Percentiles rank a stretch among this genome's conserved stretches.
Conservation (phyloP, 2,888 invertebrate genomes). For the Ypsolopha sequella region DNA sequence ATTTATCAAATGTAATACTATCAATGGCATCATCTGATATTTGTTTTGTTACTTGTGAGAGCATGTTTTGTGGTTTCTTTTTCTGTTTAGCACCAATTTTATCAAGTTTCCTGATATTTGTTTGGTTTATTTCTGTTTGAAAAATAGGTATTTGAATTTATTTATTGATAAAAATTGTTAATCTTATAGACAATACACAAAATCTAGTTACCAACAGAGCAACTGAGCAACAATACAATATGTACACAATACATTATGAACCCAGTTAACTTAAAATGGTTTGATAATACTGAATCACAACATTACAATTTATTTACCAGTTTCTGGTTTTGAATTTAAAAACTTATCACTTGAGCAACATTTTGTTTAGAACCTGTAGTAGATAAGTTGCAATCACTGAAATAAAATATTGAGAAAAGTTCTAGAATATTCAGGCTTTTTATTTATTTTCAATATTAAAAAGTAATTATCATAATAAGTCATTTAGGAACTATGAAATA, state of each 20-base stretch:
- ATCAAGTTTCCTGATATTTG: constrained; percentile 26
- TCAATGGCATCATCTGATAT: constrained; percentile 43
- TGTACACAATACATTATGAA: no score
- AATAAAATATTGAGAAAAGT: background rate
- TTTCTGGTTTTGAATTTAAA: background rate
- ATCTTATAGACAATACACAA: no score
- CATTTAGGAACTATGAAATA: no score
- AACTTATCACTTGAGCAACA: background rate
- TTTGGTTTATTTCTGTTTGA: background rate
- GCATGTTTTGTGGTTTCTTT: constrained; percentile 24
- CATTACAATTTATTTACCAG: background rate
- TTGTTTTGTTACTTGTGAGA: constrained; percentile 26
- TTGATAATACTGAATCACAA: background rate
- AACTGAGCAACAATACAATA: no score
- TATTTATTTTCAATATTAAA: no score
- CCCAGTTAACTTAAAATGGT: no score
- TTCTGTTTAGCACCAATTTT: constrained; percentile 30
- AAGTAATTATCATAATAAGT: no score
- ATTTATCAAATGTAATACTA: constrained; percentile 45
- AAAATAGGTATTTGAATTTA: background rate
- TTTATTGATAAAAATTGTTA: no score
- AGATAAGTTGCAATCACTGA: no score
- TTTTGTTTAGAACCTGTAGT: no score
- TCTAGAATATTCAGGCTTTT: no score
- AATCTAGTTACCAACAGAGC: no score